Base-by-base conservation (phyloP, 2,113 vertebrate species). In the Mus spicilegus region DNA sequence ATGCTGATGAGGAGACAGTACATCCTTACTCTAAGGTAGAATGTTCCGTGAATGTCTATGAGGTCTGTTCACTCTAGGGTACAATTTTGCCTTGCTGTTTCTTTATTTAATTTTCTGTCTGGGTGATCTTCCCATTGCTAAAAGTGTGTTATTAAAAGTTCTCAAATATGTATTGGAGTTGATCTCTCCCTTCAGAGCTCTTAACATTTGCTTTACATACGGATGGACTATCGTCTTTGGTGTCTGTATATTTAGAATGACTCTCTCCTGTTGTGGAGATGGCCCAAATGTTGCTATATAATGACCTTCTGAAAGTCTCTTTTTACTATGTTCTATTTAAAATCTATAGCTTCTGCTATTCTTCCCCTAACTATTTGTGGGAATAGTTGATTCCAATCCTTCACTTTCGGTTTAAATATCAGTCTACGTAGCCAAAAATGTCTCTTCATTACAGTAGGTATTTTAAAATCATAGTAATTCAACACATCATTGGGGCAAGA, bases 61-160 rank as follows among this genome's bases (percentile, higher is more conserved):
- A 49, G 13, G 5, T 13, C 28, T 13, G 4, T 92, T 85, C 73
- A 24, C 28, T 85, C 20, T 75, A 63, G 22, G 54, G 56, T 92
- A 0, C 42, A 75, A 76, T 58, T 84, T 76, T n/a, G 51, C 39
- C 20, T 36, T 39, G 9, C 28, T 49, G 36, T 19, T 81, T 56
- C 67, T 17, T 87, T 67, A 39, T 70, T 80, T 91, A 61, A 63
- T 63, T 85, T 85, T 85, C 30, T 63, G 69, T 92, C 39, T 92
- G 56, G 20, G 13, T 92, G 39, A 92, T 86, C 20, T 63, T 42
- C 17, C 16, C 39, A 73, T 30, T 88, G 9, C 51, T 61, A 56
- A 72, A 88, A 70, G 22, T 61, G 42, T 39, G 22, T 2, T 72
- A 16, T 72, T 61, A 39, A 81, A 81, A 61, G 65, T 81, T n/a